phyloP scores from a whole-genome alignment of 2,888 invertebrate species.

The Tenthredo mesomela region DNA sequence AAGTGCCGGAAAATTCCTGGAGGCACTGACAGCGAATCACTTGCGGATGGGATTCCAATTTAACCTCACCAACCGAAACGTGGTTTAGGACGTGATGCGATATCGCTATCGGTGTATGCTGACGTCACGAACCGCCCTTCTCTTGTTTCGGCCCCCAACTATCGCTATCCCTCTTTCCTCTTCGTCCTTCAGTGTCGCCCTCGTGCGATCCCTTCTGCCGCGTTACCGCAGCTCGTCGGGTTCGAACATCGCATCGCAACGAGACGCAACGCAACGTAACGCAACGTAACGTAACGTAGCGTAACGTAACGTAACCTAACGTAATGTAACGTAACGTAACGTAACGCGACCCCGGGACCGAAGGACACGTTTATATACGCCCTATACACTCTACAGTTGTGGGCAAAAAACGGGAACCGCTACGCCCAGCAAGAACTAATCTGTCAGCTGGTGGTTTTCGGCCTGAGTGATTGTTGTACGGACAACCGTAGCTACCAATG shows the following conservation, averaged over 20 bases:
- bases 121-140: slow-evolving; percentile 57
- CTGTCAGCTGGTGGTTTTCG: slow-evolving; percentile 47
- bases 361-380: slow-evolving; percentile 42
- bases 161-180: slow-evolving; percentile 26
- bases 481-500: slow-evolving; percentile 14
- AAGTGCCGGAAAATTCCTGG: slow-evolving; percentile 15
- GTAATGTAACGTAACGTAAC: slow-evolving; percentile 22
- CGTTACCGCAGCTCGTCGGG: slow-evolving; percentile 36
- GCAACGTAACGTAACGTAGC: not conserved
- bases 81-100: slow-evolving; percentile 47
- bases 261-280: slow-evolving; percentile 2
- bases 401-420: slow-evolving; percentile 46
- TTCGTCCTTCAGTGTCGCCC: not conserved
- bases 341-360: slow-evolving; percentile 4
- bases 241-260: slow-evolving; percentile 4
- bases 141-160: slow-evolving; percentile 54
- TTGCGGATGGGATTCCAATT: slow-evolving; percentile 26
- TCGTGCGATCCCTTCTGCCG: slow-evolving; percentile 31
- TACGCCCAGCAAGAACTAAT: slow-evolving; percentile 44
- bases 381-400: slow-evolving; percentile 21
- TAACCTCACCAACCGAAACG: slow-evolving; percentile 19
- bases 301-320: slow-evolving; percentile 17
- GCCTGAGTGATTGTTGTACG: slow-evolving; percentile 36
- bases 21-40: slow-evolving; percentile 20
- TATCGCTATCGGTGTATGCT: slow-evolving; percentile 56